Evolutionary conservation across 2,113 vertebrate species (phyloP), one percentile per base, ranked within the genome.

Genomic region (Globicephala melas): DNA sequence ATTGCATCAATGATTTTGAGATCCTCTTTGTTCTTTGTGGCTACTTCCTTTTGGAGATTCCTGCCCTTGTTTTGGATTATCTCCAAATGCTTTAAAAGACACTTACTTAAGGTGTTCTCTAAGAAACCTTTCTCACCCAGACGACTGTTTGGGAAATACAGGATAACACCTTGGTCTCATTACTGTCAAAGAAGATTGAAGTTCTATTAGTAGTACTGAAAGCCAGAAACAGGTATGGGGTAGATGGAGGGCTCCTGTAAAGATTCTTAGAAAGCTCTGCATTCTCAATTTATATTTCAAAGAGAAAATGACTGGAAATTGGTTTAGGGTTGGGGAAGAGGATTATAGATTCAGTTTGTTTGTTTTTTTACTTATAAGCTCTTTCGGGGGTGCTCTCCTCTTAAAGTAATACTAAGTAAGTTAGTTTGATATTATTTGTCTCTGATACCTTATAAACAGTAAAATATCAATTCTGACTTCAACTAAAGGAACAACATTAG

Each of bases 401-500:
- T 36, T 68, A 67, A 94, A 60, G 14, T 70, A 71, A 77, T 65
- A 82, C 10, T 26, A 74, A 83, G 58, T n/a, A 84, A 87, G 23
- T 94, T 25, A 92, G 20, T 71, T 73, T 85, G 44, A 38, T 73
- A 53, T 58, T 67, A 62, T 73, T 63, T 89, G 71, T 21, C 3
- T 94, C 41, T 74, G 50, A 74, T 93, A 50, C 17, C 4, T 89
- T 71, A 53, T 31, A 67, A 82, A 92, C 90, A 90, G 38, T 68
- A 93, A 96, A 96, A n/a, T 77, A 65, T 38, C 71, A 68, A 33
- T 95, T 93, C n/a, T 87, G 44, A 87, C 50, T 71, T 96, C 53
- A 93, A 23, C 12, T 74, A 14, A 83, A 73, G 60, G 38, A 89
- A 70, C 14, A 81, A 47, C 8, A 79, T 73, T 74, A 94, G 50